Evolutionary conservation across 1,140 invertebrate genomes (phyloP), one percentile per base, ranked within the genome.

Genomic region (Tachypleus tridentatus): DNA sequence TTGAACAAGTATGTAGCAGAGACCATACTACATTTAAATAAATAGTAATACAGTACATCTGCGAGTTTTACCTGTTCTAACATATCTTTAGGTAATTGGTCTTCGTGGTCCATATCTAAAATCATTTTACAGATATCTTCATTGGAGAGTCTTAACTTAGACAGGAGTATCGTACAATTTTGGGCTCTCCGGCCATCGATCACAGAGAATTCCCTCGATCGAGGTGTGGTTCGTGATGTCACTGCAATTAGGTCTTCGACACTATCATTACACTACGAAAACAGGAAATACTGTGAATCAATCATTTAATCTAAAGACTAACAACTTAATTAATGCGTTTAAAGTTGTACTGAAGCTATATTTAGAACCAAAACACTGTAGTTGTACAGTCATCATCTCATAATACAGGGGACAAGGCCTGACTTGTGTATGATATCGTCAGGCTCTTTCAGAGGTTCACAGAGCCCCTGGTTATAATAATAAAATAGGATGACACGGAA

Each of bases 81-180:
- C 94, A 98, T 97, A 74, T 98, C 95, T 62, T 96, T 88, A 3
- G 93, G 93, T 54, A 98, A 76, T 73, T 95, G 88, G 73, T 97
- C 93, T 68, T 87, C 87, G 67, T 85, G 87, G 74, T 98, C 96
- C 92, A 98, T 97, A 59, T 86, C 89, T 60, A 97, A 76, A 69
- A 98, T 90, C 0, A 91, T 91, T 75, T 86, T 87, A 70, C 72
- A 77, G 64, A 98, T 94, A 74, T 98, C 94, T 74, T 93, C 91
- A 76, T 98, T 94, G 29, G 87, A 86, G 85, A 98, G 87, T 78
- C 97, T 98, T n/a, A 98, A 80, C 77, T 97, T 98, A 51, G 93
- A 96, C 49, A 98, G 79, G 49, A 98, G 78, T 71, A 98, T 98
- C 4, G 93, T 97, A 76, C 95, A 98, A 76, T 98, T 98, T 78